A percentile compares a stretch with the other conserved stretches of the same genome.
These are phyloP conservation scores for Sarcoramphus papa DNA, from an alignment of 2,797 vertebrate species.

Conservation along the genomic window DNA sequence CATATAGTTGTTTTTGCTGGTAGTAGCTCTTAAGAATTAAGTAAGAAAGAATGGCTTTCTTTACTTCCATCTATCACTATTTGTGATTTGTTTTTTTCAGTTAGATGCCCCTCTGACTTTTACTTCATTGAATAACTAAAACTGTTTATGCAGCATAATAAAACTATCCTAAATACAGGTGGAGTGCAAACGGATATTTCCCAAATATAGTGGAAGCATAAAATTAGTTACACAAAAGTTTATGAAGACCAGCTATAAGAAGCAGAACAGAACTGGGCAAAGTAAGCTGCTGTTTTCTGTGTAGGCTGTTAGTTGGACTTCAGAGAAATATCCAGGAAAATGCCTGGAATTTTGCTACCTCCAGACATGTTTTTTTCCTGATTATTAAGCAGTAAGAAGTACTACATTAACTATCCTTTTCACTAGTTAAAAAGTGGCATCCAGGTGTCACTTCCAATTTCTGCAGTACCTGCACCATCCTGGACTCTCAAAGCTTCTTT, in stretches of 20 bases:
- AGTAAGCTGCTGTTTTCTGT: neutral
- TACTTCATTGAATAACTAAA: neutral
- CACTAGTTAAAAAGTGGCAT: neutral
- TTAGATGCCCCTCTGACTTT: neutral
- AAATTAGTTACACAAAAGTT: neutral
- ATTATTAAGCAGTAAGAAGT: neutral
- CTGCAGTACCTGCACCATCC: neutral
- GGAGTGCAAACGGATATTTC: neutral
- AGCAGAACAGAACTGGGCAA: neutral
- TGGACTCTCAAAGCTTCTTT: slow-evolving; percentile 16
- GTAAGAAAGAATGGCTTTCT: neutral
- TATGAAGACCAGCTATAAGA: neutral
- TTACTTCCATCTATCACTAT: neutral
- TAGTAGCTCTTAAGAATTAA: neutral
- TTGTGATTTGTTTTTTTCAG: neutral
- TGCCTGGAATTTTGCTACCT: neutral
- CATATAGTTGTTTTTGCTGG: neutral
- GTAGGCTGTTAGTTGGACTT: neutral
- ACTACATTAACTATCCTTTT: neutral
- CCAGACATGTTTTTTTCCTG: neutral
- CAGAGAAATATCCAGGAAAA: neutral
- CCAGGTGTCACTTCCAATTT: neutral
- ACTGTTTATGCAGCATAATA: neutral
- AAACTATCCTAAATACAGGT: neutral
- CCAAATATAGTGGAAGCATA: neutral